Evolutionary conservation across 1,140 invertebrate genomes (phyloP).

Genomic region (Listronotus oregonensis): DNA sequence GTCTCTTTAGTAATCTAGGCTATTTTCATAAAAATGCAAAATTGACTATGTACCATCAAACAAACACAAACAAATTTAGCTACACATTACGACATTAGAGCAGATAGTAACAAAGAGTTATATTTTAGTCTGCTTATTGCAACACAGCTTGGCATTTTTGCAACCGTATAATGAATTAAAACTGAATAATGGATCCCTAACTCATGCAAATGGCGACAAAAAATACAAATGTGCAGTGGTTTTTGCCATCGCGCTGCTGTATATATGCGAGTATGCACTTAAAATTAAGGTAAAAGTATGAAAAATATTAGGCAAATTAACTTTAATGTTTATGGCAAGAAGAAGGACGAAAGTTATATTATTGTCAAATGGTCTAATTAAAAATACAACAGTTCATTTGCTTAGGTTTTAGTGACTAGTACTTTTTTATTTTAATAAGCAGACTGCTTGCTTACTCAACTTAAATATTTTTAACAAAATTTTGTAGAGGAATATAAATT

Average conservation of each 20-base stretch:
- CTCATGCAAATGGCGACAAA: conserved; percentile 24
- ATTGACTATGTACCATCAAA: no score
- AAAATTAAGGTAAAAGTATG: conserved; percentile 16
- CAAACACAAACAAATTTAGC: no score
- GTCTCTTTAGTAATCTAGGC: no score
- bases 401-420: no score
- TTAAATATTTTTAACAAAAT: no score
- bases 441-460: no score
- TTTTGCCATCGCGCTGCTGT: conserved; percentile 8
- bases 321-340: not conserved
- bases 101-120: conserved; percentile 12
- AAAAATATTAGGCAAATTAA: conserved; percentile 17
- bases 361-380: no score
- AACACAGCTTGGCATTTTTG: conserved; percentile 20
- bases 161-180: conserved; percentile 29
- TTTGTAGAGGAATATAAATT: no score
- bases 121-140: conserved; percentile 7
- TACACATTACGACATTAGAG: conserved; percentile 1
- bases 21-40: no score
- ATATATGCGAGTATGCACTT: conserved; percentile 2
- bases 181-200: conserved; percentile 30
- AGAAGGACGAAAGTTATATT: no score
- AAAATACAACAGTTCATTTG: no score
- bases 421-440: no score
- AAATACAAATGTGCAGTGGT: conserved; percentile 16